These are phyloP conservation scores for Leontocebus nigricollis DNA, from an alignment of 2,797 vertebrate species.

Conservation along the genomic window DNA sequence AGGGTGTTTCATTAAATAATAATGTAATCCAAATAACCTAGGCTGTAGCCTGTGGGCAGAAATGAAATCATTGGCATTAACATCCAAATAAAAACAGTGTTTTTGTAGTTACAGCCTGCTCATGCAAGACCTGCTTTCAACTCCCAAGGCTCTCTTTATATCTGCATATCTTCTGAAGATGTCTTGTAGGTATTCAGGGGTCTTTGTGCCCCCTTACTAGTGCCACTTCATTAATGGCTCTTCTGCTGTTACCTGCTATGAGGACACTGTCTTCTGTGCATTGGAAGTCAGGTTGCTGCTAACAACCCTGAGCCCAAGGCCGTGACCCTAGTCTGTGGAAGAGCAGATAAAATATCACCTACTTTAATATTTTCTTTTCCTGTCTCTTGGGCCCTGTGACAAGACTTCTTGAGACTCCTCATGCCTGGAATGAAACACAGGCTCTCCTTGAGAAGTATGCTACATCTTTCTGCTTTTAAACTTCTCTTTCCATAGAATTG, in stretches of 20 bases:
- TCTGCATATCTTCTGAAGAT: not conserved
- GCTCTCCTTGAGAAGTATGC: not conserved
- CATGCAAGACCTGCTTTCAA: not conserved
- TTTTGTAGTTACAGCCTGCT: not conserved
- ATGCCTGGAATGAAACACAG: not conserved
- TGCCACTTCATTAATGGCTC: not conserved
- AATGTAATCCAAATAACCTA: not conserved
- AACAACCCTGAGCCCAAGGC: not conserved
- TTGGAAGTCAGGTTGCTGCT: not conserved
- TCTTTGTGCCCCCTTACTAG: not conserved
- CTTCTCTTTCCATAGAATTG: not conserved
- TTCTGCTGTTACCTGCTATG: not conserved
- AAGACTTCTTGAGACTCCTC: not conserved
- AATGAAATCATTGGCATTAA: not conserved
- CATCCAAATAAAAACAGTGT: not conserved
- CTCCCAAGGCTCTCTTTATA: not conserved
- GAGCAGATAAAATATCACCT: not conserved
- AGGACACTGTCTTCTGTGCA: not conserved
- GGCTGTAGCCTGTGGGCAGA: not conserved
- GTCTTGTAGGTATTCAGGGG: not conserved
- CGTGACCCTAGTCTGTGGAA: not conserved
- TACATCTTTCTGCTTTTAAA: not conserved
- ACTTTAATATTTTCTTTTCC: not conserved
- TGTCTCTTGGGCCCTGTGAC: not conserved
- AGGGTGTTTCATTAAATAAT: not conserved